These are phyloP conservation scores for Rhinatrema bivittatum DNA, from an alignment of 2,797 vertebrate genomes.

Conservation along the genomic window DNA sequence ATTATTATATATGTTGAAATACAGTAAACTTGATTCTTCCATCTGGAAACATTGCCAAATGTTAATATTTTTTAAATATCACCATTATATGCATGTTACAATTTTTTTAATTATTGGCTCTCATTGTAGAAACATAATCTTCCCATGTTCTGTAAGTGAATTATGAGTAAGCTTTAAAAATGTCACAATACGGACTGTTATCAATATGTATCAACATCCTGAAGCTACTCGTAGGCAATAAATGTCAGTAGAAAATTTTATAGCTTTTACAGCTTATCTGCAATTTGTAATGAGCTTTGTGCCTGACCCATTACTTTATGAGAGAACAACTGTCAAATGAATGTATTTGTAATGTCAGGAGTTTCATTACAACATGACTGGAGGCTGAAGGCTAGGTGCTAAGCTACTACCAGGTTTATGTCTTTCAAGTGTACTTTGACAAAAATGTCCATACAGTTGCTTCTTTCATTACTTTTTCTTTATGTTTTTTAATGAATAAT, in stretches of 20 bases:
- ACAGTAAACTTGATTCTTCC: too few species aligned
- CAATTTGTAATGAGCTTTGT: slow-evolving; percentile 44
- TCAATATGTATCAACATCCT: slow-evolving; percentile 60
- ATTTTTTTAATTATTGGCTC: not conserved
- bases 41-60: too few species aligned
- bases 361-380: slow-evolving; percentile 57
- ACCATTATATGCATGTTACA: not conserved
- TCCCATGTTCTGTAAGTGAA: slow-evolving; percentile 39
- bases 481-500: slow-evolving; percentile 72
- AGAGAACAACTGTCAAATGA: slow-evolving; percentile 44
- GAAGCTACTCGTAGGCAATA: slow-evolving; percentile 44
- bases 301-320: slow-evolving; percentile 41
- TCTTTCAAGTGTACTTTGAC: slow-evolving; percentile 40
- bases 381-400: slow-evolving; percentile 45
- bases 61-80: too few species aligned
- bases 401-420: slow-evolving; percentile 50
- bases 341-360: slow-evolving; percentile 55
- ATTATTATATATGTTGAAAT: too few species aligned
- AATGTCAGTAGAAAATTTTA: slow-evolving; percentile 53
- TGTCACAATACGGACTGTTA: slow-evolving; percentile 51
- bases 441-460: slow-evolving; percentile 24
- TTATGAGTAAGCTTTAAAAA: slow-evolving; percentile 54
- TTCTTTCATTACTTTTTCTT: slow-evolving; percentile 46
- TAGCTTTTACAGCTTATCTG: slow-evolving; percentile 47
- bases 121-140: not conserved